Conservation (phyloP, 2,888 invertebrate genomes). For the Andrena minutula region DNA sequence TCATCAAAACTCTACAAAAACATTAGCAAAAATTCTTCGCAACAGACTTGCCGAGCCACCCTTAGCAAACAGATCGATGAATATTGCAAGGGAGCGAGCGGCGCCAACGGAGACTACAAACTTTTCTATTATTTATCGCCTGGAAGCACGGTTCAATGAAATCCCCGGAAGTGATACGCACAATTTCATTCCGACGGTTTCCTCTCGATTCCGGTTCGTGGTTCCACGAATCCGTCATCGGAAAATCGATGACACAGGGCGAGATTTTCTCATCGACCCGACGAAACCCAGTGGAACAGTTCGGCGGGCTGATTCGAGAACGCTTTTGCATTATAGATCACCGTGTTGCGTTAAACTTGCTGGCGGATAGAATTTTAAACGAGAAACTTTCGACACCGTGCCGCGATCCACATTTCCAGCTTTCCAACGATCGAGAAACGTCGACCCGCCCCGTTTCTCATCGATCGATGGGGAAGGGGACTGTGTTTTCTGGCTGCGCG, state of each 20-base stretch:
- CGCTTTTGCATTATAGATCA: constrained; percentile 44
- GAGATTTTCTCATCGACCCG: constrained; percentile 5
- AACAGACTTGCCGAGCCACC: background rate
- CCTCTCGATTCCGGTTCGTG: background rate
- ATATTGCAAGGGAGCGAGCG: background rate
- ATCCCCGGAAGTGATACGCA: background rate
- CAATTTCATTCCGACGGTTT: background rate
- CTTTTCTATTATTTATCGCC: constrained; percentile 5
- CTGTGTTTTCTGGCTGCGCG: constrained; percentile 11
- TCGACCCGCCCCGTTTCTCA: background rate
- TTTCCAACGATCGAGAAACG: constrained; percentile 22
- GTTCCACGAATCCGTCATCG: background rate
- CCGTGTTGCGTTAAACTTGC: constrained; percentile 19
- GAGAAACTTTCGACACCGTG: constrained; percentile 17
- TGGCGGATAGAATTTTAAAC: constrained; percentile 48
- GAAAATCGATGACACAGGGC: background rate
- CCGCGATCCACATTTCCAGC: constrained; percentile 34
- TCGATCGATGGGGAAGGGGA: constrained; percentile 9
- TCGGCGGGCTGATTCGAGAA: constrained; percentile 3
- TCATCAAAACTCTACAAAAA: background rate
- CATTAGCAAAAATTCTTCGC: background rate
- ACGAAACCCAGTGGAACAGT: background rate
- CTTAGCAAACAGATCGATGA: background rate
- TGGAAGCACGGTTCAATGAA: background rate
- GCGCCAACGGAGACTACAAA: background rate